These are phyloP conservation scores for Acanthococcus lagerstroemiae DNA, from an alignment of 2,888 invertebrate genomes.

Conservation along the genomic window DNA sequence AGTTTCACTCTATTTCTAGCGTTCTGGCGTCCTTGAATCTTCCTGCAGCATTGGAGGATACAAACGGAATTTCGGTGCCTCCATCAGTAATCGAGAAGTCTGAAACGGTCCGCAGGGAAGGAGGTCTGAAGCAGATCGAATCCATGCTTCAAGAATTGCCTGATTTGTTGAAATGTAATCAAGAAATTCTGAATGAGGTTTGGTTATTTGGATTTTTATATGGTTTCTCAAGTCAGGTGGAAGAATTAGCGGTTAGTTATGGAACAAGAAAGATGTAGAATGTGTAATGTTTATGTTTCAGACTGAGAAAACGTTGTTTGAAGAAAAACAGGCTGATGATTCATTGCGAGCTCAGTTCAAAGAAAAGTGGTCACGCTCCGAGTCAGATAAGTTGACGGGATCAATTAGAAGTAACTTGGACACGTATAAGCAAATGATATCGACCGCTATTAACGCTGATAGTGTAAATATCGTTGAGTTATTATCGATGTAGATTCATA, in stretches of 20 bases:
- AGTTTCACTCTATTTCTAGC: conserved; percentile 42
- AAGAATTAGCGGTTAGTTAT: background rate
- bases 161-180: conserved; percentile 78
- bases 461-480: conserved; percentile 44
- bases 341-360: conserved; percentile 82
- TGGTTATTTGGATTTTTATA: background rate
- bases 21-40: conserved; percentile 86
- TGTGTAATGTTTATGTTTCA: conserved; percentile 40
- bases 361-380: conserved; percentile 82
- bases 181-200: conserved; percentile 88
- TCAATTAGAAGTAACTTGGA: conserved; percentile 78
- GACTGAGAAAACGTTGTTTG: conserved; percentile 72
- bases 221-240: no score
- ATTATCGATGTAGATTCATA: background rate
- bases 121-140: conserved; percentile 55
- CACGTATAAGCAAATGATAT: conserved; percentile 86
- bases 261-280: background rate
- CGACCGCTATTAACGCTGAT: conserved; percentile 70
- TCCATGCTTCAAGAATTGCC: conserved; percentile 76
- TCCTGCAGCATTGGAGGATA: conserved; percentile 90
- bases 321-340: conserved; percentile 84
- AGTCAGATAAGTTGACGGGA: conserved; percentile 77
- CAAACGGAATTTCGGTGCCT: conserved; percentile 63
- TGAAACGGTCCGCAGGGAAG: conserved; percentile 51
- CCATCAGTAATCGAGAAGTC: conserved; percentile 82